phyloP scores from a whole-genome alignment of 2,888 invertebrate genomes.

The Tricholauxania praeusta region DNA sequence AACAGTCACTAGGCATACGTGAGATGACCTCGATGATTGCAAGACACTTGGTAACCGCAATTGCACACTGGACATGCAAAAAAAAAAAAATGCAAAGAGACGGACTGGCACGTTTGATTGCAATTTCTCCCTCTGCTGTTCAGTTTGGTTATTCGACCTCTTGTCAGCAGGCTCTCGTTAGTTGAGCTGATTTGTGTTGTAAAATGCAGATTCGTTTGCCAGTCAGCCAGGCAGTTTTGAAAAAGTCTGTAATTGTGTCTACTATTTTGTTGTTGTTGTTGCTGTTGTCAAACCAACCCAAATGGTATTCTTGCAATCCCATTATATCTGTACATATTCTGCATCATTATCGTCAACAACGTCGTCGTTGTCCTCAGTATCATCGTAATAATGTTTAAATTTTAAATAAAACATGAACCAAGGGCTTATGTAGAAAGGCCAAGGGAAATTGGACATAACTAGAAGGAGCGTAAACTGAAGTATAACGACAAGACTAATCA shows the following conservation, averaged over 20 bases:
- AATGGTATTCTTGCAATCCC: conserved; percentile 25
- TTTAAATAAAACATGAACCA: conserved; percentile 20
- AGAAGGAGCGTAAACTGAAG: not conserved
- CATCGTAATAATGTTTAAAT: conserved; percentile 25
- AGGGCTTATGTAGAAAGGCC: not conserved
- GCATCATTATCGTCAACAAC: conserved; percentile 5
- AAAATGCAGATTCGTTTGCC: conserved; percentile 42
- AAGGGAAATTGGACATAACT: not conserved
- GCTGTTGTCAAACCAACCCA: conserved; percentile 2
- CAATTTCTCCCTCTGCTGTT: not conserved
- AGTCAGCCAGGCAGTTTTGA: conserved; percentile 6
- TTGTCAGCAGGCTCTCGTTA: conserved; percentile 36
- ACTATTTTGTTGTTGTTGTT: not conserved
- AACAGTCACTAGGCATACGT: conserved; percentile 5
- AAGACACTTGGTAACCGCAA: not conserved
- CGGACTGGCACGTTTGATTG: not conserved
- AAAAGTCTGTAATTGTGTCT: conserved; percentile 27
- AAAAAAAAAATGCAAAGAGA: not conserved
- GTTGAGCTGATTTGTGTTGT: conserved; percentile 42
- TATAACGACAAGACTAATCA: conserved; percentile 18
- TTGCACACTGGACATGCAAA: not conserved
- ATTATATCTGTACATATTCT: conserved; percentile 16
- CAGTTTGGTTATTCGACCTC: not conserved
- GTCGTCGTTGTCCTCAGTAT: conserved; percentile 1
- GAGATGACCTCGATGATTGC: not conserved